phyloP scores from a whole-genome alignment of 2,113 vertebrate genomes.

The Calonectris borealis region DNA sequence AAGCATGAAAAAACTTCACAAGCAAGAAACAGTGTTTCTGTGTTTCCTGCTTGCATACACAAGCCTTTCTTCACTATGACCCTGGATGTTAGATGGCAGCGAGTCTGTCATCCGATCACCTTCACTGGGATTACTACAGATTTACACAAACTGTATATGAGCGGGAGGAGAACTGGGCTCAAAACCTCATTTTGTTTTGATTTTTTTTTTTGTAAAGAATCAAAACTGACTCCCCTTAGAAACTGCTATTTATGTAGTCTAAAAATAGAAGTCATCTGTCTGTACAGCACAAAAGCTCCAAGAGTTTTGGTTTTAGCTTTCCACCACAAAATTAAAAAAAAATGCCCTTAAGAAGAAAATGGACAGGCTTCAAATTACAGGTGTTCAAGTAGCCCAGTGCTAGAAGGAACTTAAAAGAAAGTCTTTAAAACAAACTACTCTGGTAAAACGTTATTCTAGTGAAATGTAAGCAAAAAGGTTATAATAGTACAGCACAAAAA shows the following conservation, averaged over 20 bases:
- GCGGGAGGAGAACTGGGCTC: background rate
- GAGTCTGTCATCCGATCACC: too few relatives aligned
- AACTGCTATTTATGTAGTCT: background rate
- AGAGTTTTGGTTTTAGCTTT: background rate
- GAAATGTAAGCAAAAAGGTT: background rate
- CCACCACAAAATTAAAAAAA: background rate
- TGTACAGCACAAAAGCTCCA: background rate
- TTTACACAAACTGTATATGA: background rate
- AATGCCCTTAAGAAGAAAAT: background rate
- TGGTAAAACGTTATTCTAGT: background rate
- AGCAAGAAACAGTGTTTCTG: background rate
- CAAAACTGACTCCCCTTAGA: background rate
- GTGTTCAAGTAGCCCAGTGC: background rate
- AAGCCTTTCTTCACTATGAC: background rate
- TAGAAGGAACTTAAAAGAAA: background rate
- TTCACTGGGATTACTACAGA: background rate
- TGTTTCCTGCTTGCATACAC: rapidly evolving
- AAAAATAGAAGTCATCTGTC: slow-evolving; percentile 19
- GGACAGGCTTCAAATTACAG: slow-evolving; percentile 17
- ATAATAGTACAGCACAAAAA: background rate
- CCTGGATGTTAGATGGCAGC: background rate
- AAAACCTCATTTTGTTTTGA: background rate
- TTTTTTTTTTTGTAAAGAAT: background rate
- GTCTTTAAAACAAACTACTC: background rate
- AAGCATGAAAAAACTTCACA: too few relatives aligned